Evolutionary conservation across 23 tunicate species (phyloP), one percentile per base, ranked within the genome.

Genomic region (Halocynthia aurantium): DNA sequence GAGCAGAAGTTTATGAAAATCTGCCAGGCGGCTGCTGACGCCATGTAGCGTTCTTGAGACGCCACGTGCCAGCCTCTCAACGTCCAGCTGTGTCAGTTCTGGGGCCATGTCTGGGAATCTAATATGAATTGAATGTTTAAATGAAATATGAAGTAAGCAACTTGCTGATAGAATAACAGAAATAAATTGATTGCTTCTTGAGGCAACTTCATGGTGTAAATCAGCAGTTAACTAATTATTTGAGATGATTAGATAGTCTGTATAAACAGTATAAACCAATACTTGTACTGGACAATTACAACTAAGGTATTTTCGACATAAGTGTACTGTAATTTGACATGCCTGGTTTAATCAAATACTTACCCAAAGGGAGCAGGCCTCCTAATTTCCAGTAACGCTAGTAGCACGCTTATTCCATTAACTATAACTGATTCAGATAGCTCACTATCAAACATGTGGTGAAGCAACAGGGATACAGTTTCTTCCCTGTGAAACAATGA

Each of bases 281-380:
- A 31, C 1, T 31, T 31, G 44, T 31, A 31, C 22, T 67, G 5
- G 5, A 67, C 19, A 67, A n/a, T 67, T 67, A 67, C 72, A 22
- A 18, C 2, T 15, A 31, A 31, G 44, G 44, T 31, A 31, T 31
- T 31, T 31, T 31, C 4, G 44, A 31, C 44, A 31, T 31, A 31
- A 31, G 44, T 31, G 44, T 31, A 31, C 44, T 31, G 44, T 31
- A 31, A 31, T 31, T 31, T 31, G 44, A 31, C 44, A 31, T 31
- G 2, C 44, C 44, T 31, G 44, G 44, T 31, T 0, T 31, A 31
- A 31, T 31, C 31, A 53, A 31, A 51, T 19, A 51, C 87, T 85
- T 71, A 92, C 98, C 98, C 98, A 78, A 92, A 92, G 52, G 98
- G 98, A 18, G 98, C 98, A 57, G 98, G 98, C 52, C 98, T 78